Percentiles rank a stretch among this genome's conserved stretches.
phyloP scores from a whole-genome alignment of 2,797 vertebrate species.

The Pantherophis alleghaniensis region DNA sequence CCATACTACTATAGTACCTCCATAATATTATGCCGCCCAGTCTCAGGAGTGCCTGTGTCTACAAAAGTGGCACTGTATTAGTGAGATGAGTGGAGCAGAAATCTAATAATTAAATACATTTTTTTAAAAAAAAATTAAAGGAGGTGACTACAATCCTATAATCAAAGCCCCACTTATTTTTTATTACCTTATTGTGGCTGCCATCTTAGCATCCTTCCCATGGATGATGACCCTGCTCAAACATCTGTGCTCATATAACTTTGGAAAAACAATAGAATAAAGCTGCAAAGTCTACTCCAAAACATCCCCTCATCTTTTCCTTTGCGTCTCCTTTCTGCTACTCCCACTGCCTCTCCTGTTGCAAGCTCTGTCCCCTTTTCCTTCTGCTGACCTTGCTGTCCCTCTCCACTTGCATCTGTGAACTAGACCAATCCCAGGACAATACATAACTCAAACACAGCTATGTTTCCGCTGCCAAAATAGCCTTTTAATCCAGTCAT shows the following conservation, averaged over 20 bases:
- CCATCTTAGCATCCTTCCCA: background rate
- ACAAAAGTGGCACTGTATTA: background rate
- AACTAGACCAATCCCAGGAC: background rate
- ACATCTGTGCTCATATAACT: background rate
- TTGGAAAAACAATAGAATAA: background rate
- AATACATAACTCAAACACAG: background rate
- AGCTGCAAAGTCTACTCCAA: background rate
- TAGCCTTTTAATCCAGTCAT: background rate
- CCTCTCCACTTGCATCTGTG: background rate
- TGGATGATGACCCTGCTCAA: background rate
- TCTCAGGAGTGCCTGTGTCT: background rate
- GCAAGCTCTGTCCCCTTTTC: background rate
- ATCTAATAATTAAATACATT: background rate
- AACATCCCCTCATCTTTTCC: background rate
- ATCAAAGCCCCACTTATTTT: background rate
- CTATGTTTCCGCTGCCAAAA: background rate
- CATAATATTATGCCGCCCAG: background rate
- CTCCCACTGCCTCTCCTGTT: background rate
- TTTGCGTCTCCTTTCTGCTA: background rate
- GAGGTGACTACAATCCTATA: background rate
- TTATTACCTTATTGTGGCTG: background rate
- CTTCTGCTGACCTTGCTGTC: background rate
- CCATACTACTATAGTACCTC: background rate
- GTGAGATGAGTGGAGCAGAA: no score
- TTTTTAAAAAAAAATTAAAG: background rate